Evolutionary conservation across 2,797 vertebrate species (phyloP), one percentile per base, ranked within the genome.

Genomic region (Gymnothorax reevesii): DNA sequence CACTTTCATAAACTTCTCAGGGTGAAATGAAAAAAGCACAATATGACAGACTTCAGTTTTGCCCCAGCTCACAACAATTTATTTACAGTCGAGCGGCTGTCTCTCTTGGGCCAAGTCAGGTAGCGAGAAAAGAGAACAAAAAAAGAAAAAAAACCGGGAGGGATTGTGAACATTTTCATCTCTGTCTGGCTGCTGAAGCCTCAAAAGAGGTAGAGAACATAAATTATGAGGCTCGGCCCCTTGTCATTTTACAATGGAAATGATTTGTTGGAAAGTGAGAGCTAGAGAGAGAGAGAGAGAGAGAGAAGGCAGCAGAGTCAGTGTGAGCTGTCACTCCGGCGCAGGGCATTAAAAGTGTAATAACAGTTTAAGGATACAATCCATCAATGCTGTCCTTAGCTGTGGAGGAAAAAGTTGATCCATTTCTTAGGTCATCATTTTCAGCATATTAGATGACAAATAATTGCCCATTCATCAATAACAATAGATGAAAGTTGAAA

Each of bases 381-480:
- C 98, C 96, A 99, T 99, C 98, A 99, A 95, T 92, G 95, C 96
- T 95, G 94, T 95, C 96, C 94, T 93, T 95, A 93, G 95, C 90
- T 92, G 94, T 94, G 83, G 90, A 90, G 94, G 93, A 89, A 95
- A 89, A 93, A 96, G 95, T 95, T 97, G 96, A 97, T 96, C 95
- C 94, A 95, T 97, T 97, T 97, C 95, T 95, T 92, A 96, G 97
- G 96, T 98, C 97, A 97, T 97, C 96, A 95, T 98, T 98, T 97
- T 95, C 97, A 96, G 94, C 95, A 95, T 96, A 98, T 98, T 98
- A 98, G 97, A 98, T 97, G 97, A 97, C 97, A 98, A 98, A 99
- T 99, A 99, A 98, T 97, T 98, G 97, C 97, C 96, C 96, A 95
- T 98, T 99, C 97, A 98, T 99, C 98, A 99, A 98, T 98, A 98